A percentile compares a stretch with the other conserved stretches of the same genome.
These are phyloP conservation scores for Scaptomyza montana DNA, from an alignment of 1,140 invertebrate species.

Conservation along the genomic window DNA sequence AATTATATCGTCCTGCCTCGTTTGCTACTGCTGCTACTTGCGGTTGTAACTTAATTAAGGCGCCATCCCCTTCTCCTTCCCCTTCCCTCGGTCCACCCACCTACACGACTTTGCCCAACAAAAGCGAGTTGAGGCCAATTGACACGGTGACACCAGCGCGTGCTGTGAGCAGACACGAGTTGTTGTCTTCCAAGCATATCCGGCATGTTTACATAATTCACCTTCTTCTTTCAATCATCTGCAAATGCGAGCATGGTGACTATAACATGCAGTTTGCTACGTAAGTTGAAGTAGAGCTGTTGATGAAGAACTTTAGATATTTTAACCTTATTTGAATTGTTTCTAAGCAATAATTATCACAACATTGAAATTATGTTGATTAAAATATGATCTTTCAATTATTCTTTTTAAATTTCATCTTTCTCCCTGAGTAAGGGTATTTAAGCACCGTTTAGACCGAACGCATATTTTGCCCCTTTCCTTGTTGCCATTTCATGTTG, in stretches of 20 bases:
- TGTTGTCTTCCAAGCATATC: constrained; percentile 27
- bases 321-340: too few species aligned
- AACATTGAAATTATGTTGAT: too few species aligned
- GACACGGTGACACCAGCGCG: constrained; percentile 71
- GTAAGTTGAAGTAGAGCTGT: neutral
- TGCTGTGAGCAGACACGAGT: constrained; percentile 18
- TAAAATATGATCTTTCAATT: too few species aligned
- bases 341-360: too few species aligned
- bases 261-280: neutral
- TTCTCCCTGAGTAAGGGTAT: constrained; percentile 24
- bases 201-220: constrained; percentile 67
- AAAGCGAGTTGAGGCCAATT: constrained; percentile 60
- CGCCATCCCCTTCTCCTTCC: constrained; percentile 4
- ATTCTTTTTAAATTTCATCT: neutral
- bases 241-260: neutral
- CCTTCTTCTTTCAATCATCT: constrained; percentile 17
- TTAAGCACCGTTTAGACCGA: neutral
- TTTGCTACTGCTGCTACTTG: constrained; percentile 19
- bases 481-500: constrained; percentile 64
- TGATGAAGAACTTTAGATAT: neutral
- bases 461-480: neutral
- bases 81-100: constrained; percentile 39
- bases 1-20: constrained; percentile 63
- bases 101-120: constrained; percentile 2
- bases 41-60: constrained; percentile 76